A percentile compares a stretch with the other conserved stretches of the same genome.
Conservation (phyloP, 2,113 vertebrate species). For the Aldabrachelys gigantea region DNA sequence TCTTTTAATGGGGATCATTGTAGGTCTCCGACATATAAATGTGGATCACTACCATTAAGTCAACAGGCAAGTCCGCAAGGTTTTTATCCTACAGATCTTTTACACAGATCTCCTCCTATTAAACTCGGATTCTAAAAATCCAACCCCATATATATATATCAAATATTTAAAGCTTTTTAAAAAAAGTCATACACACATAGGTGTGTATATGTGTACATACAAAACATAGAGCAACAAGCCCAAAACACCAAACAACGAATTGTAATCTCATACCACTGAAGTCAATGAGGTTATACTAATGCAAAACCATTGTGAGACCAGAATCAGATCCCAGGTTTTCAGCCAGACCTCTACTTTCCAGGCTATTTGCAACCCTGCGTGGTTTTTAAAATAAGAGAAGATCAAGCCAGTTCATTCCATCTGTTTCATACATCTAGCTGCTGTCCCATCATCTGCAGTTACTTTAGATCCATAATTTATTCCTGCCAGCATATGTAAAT, state of each 20-base stretch:
- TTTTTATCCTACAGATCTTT: not conserved
- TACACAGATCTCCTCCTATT: not conserved
- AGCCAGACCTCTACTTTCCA: not conserved
- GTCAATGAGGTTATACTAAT: not conserved
- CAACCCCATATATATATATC: not conserved
- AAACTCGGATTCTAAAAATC: not conserved
- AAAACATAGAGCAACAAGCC: not conserved
- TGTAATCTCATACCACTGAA: not conserved
- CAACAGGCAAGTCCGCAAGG: not conserved
- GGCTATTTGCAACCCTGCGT: not conserved
- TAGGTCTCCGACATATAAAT: not conserved
- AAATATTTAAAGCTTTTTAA: not conserved
- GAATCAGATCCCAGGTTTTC: not conserved
- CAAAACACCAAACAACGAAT: not conserved
- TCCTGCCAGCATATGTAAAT: not conserved
- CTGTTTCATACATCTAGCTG: not conserved
- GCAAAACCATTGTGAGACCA: not conserved
- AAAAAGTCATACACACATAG: not conserved
- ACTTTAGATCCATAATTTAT: not conserved
- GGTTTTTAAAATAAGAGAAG: not conserved
- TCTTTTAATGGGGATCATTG: not conserved
- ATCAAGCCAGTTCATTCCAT: not conserved
- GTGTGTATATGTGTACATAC: not conserved
- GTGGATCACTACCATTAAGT: not conserved
- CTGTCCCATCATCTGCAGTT: not conserved